Evolutionary conservation across 2,797 vertebrate species (phyloP).

Genomic region (Limnodromus scolopaceus): DNA sequence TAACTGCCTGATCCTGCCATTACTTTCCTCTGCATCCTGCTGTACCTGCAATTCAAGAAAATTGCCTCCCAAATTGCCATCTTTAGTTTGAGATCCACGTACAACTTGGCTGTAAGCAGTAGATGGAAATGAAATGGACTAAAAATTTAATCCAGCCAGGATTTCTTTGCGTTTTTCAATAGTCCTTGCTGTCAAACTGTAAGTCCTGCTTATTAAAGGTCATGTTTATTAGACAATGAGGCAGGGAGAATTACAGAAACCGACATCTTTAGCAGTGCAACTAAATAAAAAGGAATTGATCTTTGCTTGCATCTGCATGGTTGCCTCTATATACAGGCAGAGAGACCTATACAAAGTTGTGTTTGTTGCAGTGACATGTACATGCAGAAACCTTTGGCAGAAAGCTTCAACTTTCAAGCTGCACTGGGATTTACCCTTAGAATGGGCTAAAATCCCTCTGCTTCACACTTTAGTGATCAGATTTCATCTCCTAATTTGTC

Average conservation of each 20-base stretch:
- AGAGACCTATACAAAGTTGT: neutral
- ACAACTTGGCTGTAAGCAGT: neutral
- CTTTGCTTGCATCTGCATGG: neutral
- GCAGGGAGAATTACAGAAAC: neutral
- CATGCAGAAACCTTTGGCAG: neutral
- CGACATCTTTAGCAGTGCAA: neutral
- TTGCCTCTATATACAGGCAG: neutral
- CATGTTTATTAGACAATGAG: neutral
- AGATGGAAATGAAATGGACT: constrained; percentile 56
- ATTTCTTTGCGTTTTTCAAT: neutral
- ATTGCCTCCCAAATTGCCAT: constrained; percentile 70
- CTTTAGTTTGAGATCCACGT: constrained; percentile 64
- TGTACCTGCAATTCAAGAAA: constrained; percentile 69
- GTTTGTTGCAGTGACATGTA: neutral
- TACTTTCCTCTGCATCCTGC: constrained; percentile 47
- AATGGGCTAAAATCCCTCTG: neutral
- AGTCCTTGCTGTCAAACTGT: neutral
- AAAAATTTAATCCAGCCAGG: constrained; percentile 52
- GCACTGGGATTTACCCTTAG: neutral
- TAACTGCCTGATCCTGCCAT: constrained; percentile 59
- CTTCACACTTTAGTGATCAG: neutral
- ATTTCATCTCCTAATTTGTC: constrained; percentile 45
- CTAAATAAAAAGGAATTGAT: neutral
- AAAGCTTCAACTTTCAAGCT: neutral
- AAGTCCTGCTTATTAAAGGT: constrained; percentile 53